Percentiles rank a stretch among this genome's conserved stretches.
phyloP scores from a whole-genome alignment of 2,113 vertebrate species.

The Gadus chalcogrammus region DNA sequence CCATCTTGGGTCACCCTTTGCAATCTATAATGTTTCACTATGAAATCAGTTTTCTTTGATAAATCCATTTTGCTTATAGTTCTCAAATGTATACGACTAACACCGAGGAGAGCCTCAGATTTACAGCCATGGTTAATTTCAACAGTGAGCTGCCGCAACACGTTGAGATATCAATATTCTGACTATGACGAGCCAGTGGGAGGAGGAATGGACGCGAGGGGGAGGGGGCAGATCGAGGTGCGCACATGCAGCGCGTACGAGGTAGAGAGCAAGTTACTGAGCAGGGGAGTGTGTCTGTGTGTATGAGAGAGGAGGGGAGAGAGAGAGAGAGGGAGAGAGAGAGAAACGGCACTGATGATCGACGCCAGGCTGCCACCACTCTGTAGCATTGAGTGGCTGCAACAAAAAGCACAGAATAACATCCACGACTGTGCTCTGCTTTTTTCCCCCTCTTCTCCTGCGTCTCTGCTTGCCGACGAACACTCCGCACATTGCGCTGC shows the following conservation, averaged over 20 bases:
- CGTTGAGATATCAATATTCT: constrained; percentile 74
- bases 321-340: constrained; percentile 50
- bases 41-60: constrained; percentile 16
- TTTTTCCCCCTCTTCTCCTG: constrained; percentile 73
- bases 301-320: constrained; percentile 44
- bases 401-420: constrained; percentile 90
- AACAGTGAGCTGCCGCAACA: constrained; percentile 66
- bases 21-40: not conserved
- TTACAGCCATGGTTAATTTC: constrained; percentile 66
- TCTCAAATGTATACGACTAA: constrained; percentile 27
- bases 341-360: constrained; percentile 85
- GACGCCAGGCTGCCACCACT: constrained; percentile 97
- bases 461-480: constrained; percentile 87
- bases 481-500: constrained; percentile 86
- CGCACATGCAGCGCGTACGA: constrained; percentile 48
- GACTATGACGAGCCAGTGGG: constrained; percentile 66
- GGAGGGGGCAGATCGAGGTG: constrained; percentile 58
- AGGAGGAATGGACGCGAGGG: constrained; percentile 46
- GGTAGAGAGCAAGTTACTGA: constrained; percentile 61
- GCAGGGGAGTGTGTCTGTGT: constrained; percentile 51
- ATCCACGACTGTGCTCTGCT: constrained; percentile 68
- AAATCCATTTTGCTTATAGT: constrained; percentile 22
- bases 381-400: constrained; percentile 97
- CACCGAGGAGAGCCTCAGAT: constrained; percentile 42
- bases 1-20: not conserved